Evolutionary conservation across 2,888 invertebrate species (phyloP), one percentile per base, ranked within the genome.

Genomic region (Tetanocera ferruginea): DNA sequence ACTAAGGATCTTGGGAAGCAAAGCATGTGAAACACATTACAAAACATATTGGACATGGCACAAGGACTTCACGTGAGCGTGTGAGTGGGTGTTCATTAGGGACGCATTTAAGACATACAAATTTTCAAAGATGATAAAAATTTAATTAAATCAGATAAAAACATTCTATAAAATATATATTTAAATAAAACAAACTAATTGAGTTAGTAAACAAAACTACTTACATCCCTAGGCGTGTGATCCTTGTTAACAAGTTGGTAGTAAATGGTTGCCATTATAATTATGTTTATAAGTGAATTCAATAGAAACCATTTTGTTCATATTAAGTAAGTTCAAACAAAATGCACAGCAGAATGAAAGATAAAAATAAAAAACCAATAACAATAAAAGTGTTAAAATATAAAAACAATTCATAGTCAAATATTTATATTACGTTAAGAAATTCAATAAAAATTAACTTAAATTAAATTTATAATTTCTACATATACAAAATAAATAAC

Each of bases 161-260:
- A 5, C 11, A 69, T 49, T 23, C 43, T 49, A 49, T 5, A 69
- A 70, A 25, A 17, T 64, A 51, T 57, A 23, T 31, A 64, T 14
- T 23, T 37, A 80, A 25, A 4, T 25, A 4, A 55, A 19, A 49
- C 43, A 28, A 78, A 37, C 17, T 9, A 31, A 31, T 28, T n/a
- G 9, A 19, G 55, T 51, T 72, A 60, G 6, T 72, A 14, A 51
- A 74, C 70, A 67, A 83, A 78, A 83, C 87, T 88, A 88, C 88
- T 88, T 88, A 88, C 88, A 85, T 88, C 88, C 87, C 89, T 89
- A 78, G 83, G 81, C 85, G 84, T 84, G 84, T 86, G 86, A 84
- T 88, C 88, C 88, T 89, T 85, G 76, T 80, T 77, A 77, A 76
- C 19, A 67, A 66, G 25, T 75, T 34, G 75, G 23, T 75, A 4